Conservation (phyloP, 2,113 vertebrate genomes). For the Anoura caudifer region DNA sequence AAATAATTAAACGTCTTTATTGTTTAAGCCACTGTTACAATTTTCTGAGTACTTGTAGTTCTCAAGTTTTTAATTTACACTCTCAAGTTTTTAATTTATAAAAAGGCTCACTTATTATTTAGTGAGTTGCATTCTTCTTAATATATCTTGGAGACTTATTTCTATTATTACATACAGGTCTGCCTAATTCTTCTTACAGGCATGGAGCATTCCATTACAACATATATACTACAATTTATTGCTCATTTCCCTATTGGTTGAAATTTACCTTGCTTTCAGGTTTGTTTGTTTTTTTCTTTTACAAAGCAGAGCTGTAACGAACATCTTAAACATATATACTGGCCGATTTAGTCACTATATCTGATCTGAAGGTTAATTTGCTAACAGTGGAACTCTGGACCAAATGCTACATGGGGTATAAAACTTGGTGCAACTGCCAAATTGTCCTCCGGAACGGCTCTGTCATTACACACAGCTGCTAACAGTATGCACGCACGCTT, state of each 20-base stretch:
- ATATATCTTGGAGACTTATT: conserved; percentile 1
- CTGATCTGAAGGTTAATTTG: not conserved
- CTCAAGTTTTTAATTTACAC: not conserved
- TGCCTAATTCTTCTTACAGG: not conserved
- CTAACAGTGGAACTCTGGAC: not conserved
- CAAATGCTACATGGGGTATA: not conserved
- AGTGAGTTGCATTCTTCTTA: conserved; percentile 2
- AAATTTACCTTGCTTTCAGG: not conserved
- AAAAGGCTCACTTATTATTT: not conserved
- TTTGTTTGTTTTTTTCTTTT: not conserved
- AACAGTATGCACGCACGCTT: not conserved
- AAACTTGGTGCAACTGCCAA: not conserved
- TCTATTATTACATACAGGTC: not conserved
- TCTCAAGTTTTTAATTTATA: not conserved
- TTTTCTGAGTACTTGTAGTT: not conserved
- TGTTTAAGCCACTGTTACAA: not conserved
- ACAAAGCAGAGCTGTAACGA: not conserved
- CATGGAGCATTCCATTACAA: not conserved
- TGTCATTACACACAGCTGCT: not conserved
- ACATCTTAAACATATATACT: not conserved
- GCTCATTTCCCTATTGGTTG: not conserved
- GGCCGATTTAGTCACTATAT: not conserved
- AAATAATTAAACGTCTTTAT: not conserved
- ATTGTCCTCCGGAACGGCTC: not conserved
- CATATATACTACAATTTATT: not conserved